These are phyloP conservation scores for Temnothorax curvispinosus DNA, from an alignment of 1,140 invertebrate species.

Conservation along the genomic window DNA sequence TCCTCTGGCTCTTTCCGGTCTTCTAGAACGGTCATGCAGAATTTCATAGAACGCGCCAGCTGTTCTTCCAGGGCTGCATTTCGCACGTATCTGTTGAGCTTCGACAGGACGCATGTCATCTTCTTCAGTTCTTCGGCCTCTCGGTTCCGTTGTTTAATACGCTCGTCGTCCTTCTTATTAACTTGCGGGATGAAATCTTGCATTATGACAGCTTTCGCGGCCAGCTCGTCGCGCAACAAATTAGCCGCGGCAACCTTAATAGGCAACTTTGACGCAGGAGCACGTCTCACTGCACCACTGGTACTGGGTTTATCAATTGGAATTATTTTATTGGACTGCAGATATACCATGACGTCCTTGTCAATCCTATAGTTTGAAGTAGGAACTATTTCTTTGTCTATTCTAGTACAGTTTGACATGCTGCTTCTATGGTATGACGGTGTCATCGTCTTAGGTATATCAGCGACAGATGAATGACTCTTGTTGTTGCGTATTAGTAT, in stretches of 20 bases:
- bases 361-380: conserved; percentile 22
- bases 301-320: conserved; percentile 6
- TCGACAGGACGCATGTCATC: conserved; percentile 73
- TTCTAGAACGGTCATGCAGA: conserved; percentile 79
- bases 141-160: conserved; percentile 74
- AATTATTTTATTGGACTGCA: not conserved
- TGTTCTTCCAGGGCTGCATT: conserved; percentile 77
- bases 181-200: conserved; percentile 75
- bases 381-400: conserved; percentile 34
- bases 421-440: not conserved
- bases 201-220: conserved; percentile 75
- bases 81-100: conserved; percentile 79
- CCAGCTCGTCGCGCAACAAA: conserved; percentile 78
- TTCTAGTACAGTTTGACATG: not conserved
- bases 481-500: not conserved
- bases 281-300: not conserved
- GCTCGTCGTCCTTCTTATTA: conserved; percentile 76
- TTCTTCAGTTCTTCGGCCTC: conserved; percentile 78
- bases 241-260: conserved; percentile 73
- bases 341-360: not conserved
- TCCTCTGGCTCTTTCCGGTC: conserved; percentile 77
- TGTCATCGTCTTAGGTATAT: not conserved
- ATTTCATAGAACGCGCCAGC: conserved; percentile 75
- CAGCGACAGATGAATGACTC: not conserved
- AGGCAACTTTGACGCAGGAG: not conserved